phyloP scores from a whole-genome alignment of 1,140 invertebrate species.

The Dolichoris vasculosae region DNA sequence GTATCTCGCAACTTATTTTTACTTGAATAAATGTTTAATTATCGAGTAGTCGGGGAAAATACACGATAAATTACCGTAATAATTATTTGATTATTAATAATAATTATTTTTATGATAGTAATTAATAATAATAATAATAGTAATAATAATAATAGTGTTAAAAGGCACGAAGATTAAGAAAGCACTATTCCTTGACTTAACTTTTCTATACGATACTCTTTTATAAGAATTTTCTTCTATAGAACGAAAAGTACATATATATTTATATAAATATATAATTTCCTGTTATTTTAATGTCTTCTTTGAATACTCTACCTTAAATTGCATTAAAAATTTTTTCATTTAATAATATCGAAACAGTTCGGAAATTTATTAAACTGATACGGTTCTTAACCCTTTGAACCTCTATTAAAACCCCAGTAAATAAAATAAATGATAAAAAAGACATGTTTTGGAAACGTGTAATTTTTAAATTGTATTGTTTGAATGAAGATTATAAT shows the following conservation, averaged over 20 bases:
- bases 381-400: background rate
- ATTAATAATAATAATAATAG: slow-evolving; percentile 44
- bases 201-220: slow-evolving; percentile 61
- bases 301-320: slow-evolving; percentile 23
- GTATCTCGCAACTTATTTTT: slow-evolving; percentile 6
- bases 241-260: slow-evolving; percentile 36
- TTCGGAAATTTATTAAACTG: slow-evolving; percentile 18
- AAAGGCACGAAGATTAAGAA: slow-evolving; percentile 70
- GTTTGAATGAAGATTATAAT: background rate
- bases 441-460: background rate
- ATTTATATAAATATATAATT: slow-evolving; percentile 46
- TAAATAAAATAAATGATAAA: background rate
- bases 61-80: slow-evolving; percentile 34
- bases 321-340: slow-evolving; percentile 22
- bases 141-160: slow-evolving; percentile 51
- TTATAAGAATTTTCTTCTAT: slow-evolving; percentile 47
- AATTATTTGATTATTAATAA: slow-evolving; percentile 35
- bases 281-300: slow-evolving; percentile 36
- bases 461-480: background rate
- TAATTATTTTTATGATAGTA: slow-evolving; percentile 47
- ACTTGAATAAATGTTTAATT: slow-evolving; percentile 31
- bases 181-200: slow-evolving; percentile 64
- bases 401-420: background rate
- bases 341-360: slow-evolving; percentile 14
- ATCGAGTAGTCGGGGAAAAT: slow-evolving; percentile 31